These are phyloP conservation scores for Sinocyclocheilus grahami DNA, from an alignment of 2,113 vertebrate genomes.

Conservation along the genomic window DNA sequence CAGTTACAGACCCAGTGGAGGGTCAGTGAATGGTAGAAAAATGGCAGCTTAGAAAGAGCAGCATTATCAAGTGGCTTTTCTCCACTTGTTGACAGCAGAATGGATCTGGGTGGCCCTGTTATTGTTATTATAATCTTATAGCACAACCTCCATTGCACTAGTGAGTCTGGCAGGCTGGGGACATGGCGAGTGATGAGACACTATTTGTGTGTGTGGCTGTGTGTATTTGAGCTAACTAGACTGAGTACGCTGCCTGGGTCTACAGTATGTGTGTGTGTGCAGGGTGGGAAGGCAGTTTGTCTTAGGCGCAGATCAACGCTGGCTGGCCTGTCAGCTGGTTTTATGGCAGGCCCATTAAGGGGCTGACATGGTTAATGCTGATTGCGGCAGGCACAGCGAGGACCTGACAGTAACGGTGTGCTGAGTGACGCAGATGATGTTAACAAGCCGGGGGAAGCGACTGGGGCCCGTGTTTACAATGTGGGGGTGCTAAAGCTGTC, in stretches of 20 bases:
- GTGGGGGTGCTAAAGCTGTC: conserved; percentile 79
- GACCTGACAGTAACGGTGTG: conserved; percentile 75
- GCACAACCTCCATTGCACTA: conserved; percentile 50
- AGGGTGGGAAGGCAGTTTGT: conserved; percentile 66
- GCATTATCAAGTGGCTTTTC: conserved; percentile 54
- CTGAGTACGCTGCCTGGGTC: conserved; percentile 48
- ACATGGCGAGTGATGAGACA: conserved; percentile 54
- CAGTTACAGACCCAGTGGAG: conserved; percentile 41
- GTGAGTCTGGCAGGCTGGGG: conserved; percentile 53
- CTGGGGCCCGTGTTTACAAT: conserved; percentile 81
- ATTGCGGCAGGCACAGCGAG: conserved; percentile 75
- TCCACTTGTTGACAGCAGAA: conserved; percentile 61
- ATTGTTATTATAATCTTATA: conserved; percentile 60
- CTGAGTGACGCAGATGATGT: conserved; percentile 83
- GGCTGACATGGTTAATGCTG: conserved; percentile 79
- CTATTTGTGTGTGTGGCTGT: conserved; percentile 48
- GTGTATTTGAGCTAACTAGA: conserved; percentile 53
- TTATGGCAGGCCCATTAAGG: conserved; percentile 77
- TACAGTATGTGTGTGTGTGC: conserved; percentile 48
- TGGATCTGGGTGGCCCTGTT: conserved; percentile 57
- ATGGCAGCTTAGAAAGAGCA: conserved; percentile 48
- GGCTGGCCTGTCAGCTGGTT: conserved; percentile 73
- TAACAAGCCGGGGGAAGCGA: conserved; percentile 79
- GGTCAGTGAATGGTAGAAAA: conserved; percentile 51
- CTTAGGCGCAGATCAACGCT: conserved; percentile 63